Conservation (phyloP, 2,888 invertebrate species). For the Microctonus aethiopoides region DNA sequence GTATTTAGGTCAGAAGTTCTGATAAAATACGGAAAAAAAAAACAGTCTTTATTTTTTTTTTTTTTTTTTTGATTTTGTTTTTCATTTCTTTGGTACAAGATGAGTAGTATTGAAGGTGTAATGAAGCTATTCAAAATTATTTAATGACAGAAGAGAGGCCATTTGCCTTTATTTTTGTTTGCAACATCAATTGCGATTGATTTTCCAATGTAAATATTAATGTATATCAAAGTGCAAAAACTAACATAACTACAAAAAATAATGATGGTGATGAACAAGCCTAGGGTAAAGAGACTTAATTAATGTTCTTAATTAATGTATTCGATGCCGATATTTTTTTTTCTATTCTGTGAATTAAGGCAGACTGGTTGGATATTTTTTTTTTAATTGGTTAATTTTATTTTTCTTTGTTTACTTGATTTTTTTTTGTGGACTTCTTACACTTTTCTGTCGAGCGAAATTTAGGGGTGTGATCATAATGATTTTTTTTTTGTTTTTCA, state of each 20-base stretch:
- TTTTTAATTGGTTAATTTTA: conserved; percentile 12
- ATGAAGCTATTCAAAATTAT: neutral
- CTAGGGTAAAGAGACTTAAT: conserved; percentile 21
- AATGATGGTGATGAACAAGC: conserved; percentile 5
- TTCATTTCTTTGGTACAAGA: neutral
- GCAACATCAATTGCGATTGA: neutral
- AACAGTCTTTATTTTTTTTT: neutral
- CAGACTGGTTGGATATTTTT: neutral
- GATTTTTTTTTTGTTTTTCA: neutral
- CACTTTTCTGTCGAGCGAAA: conserved; percentile 15
- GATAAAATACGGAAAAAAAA: neutral
- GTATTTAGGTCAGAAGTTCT: conserved; percentile 20
- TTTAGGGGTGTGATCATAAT: neutral
- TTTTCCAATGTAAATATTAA: conserved; percentile 20
- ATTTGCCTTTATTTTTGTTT: neutral
- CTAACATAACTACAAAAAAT: neutral
- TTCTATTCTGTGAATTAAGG: neutral
- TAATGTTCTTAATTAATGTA: conserved; percentile 19
- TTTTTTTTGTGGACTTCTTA: neutral
- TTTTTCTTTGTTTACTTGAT: neutral
- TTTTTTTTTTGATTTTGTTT: neutral
- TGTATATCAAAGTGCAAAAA: conserved; percentile 16
- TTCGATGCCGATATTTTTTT: conserved; percentile 3
- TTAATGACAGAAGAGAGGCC: neutral
- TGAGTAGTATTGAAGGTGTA: too few species aligned